Evolutionary conservation across 2,888 invertebrate species (phyloP).

Genomic region (Oscheius sp.): DNA sequence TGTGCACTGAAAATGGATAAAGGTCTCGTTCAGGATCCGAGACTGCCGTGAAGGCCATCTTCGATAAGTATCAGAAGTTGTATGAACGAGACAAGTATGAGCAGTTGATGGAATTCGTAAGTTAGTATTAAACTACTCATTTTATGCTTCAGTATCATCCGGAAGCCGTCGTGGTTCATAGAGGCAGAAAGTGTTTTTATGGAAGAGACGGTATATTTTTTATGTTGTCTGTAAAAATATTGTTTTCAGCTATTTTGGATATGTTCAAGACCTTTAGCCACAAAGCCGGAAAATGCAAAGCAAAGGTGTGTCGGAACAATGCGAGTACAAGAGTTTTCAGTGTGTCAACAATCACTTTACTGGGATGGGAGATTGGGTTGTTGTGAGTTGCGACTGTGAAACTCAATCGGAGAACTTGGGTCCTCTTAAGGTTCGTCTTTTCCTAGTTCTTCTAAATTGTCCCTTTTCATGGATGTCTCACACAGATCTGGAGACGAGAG

Average conservation of each 20-base stretch:
- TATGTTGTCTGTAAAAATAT: neutral
- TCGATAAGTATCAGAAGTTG: conserved; percentile 15
- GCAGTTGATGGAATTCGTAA: conserved; percentile 23
- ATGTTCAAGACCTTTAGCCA: conserved; percentile 38
- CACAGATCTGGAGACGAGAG: conserved; percentile 45
- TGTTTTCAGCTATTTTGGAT: conserved; percentile 24
- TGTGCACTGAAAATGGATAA: neutral
- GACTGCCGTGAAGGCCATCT: conserved; percentile 17
- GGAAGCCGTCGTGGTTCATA: conserved; percentile 33
- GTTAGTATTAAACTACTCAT: too few species aligned
- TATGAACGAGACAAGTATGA: conserved; percentile 17
- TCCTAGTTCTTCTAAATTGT: neutral
- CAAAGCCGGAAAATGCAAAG: conserved; percentile 32
- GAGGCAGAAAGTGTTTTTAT: conserved; percentile 11
- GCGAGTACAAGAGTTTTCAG: neutral
- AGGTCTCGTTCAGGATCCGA: conserved; percentile 6
- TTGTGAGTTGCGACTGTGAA: conserved; percentile 42
- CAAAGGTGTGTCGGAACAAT: neutral
- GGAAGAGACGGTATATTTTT: neutral
- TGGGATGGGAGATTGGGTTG: conserved; percentile 40
- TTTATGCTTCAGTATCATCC: conserved; percentile 29
- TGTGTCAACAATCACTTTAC: conserved; percentile 38
- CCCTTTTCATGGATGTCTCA: conserved; percentile 24
- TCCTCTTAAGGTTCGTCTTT: conserved; percentile 30
- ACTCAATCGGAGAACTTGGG: conserved; percentile 43